These are phyloP conservation scores for Aphelocoma californica DNA, from an alignment of 2,797 vertebrate genomes.

Conservation along the genomic window DNA sequence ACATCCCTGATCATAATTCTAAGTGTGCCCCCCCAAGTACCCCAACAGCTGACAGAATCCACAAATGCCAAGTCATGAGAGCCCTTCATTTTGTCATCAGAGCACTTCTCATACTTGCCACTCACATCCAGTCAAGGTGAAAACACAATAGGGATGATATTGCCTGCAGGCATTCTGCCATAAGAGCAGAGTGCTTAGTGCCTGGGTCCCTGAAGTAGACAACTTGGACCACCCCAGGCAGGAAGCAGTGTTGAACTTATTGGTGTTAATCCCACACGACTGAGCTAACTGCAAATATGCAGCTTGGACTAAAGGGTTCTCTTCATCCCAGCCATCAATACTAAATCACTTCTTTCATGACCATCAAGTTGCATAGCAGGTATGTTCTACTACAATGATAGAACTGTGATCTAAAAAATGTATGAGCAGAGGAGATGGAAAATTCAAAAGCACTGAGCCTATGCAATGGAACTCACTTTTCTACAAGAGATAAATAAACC, in stretches of 20 bases:
- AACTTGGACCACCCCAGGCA: neutral
- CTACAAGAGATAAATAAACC: neutral
- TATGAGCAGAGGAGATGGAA: neutral
- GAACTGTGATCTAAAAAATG: neutral
- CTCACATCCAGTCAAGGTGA: neutral
- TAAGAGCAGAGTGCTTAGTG: neutral
- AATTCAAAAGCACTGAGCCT: neutral
- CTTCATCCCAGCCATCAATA: neutral
- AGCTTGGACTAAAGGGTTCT: neutral
- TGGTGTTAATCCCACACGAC: neutral
- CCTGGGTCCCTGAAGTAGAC: neutral
- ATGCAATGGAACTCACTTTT: neutral
- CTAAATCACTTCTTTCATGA: neutral
- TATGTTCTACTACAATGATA: neutral
- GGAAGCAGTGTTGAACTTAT: neutral
- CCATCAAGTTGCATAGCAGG: neutral
- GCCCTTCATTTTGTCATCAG: neutral
- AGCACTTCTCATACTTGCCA: neutral
- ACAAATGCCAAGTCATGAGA: neutral
- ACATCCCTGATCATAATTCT: neutral
- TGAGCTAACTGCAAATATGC: neutral
- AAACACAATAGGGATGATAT: neutral
- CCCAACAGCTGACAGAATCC: neutral
- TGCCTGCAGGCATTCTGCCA: neutral
- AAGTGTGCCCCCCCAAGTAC: neutral